A percentile compares a stretch with the other conserved stretches of the same genome.
Conservation (phyloP, 2,797 vertebrate species). For the Moxostoma hubbsi region DNA sequence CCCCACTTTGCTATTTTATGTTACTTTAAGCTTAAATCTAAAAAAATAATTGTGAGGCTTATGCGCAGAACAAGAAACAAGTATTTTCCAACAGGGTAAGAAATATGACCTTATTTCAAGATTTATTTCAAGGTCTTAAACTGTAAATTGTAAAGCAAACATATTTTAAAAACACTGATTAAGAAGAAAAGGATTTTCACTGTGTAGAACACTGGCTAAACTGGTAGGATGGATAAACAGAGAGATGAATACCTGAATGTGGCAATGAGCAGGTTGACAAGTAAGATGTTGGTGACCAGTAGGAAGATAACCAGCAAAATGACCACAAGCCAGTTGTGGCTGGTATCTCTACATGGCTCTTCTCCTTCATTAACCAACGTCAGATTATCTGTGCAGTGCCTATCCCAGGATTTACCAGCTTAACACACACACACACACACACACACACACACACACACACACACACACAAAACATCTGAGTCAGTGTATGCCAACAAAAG, state of each 20-base stretch:
- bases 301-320: constrained; percentile 86
- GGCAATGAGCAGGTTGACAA: constrained; percentile 91
- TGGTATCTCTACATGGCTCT: constrained; percentile 77
- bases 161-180: too few species aligned
- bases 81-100: background rate
- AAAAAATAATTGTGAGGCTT: too few species aligned
- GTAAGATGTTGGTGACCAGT: constrained; percentile 90
- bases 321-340: constrained; percentile 90
- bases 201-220: background rate
- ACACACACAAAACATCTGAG: background rate
- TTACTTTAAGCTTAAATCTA: too few species aligned
- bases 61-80: background rate
- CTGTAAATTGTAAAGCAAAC: too few species aligned
- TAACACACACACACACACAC: constrained; percentile 39
- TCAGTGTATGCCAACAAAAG: background rate
- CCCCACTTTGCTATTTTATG: too few species aligned
- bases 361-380: constrained; percentile 69
- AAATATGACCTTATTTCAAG: too few species aligned
- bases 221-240: background rate
- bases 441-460: constrained; percentile 38
- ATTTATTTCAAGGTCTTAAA: too few species aligned
- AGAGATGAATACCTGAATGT: constrained; percentile 85
- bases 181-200: too few species aligned
- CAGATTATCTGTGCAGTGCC: constrained; percentile 76
- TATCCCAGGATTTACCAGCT: constrained; percentile 76